Base-by-base conservation (phyloP, 2,888 invertebrate species). In the Phytoseiulus persimilis region DNA sequence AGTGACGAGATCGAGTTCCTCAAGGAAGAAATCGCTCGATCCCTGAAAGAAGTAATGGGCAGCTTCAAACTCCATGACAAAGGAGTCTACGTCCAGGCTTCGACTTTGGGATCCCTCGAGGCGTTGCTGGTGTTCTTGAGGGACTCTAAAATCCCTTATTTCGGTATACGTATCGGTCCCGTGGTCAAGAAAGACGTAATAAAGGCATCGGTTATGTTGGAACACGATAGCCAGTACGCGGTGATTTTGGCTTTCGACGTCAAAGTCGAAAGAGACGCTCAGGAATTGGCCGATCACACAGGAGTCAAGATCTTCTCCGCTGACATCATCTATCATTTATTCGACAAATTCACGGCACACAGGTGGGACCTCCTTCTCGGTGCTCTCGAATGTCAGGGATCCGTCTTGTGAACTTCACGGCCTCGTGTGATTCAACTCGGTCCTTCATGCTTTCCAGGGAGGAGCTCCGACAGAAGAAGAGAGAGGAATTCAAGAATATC, bases 201-300 rank as follows among this genome's bases (percentile, higher is more conserved):
- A 97, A 98, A 97, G 93, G 98, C 99, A 32, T 98, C 99, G n/a
- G 97, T 96, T 91, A 99, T 99, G 99, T 94, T 99, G 94, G 99
- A 99, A 93, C 98, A 98, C 93, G 98, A 99, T 92, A 95, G 96
- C 90, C 96, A 97, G 93, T 97, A 95, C 93, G 99, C 99, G 89
- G 97, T 97, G 90, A 99, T 99, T 92, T 94, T 99, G 91, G 99
- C 99, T n/a, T 99, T 99, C 93, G 99, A 99, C 93, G 99, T 99
- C 32, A 98, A 98, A 94, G 95, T 99, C 90, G 99, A 99, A 93
- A 95, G 96, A 90, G 99, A 99, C 92, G 99, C 99, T 0, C 99
- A 99, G 93, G 98, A 98, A 92, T 94, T 99, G 93, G 99, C 99
- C 0, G 99, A 99, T 93, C 95, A 95, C 90, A 93, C 98, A 90